Percentiles rank a stretch among this genome's conserved stretches.
Conservation (phyloP, 2,888 invertebrate genomes). For the Sarcophaga rosellei region DNA sequence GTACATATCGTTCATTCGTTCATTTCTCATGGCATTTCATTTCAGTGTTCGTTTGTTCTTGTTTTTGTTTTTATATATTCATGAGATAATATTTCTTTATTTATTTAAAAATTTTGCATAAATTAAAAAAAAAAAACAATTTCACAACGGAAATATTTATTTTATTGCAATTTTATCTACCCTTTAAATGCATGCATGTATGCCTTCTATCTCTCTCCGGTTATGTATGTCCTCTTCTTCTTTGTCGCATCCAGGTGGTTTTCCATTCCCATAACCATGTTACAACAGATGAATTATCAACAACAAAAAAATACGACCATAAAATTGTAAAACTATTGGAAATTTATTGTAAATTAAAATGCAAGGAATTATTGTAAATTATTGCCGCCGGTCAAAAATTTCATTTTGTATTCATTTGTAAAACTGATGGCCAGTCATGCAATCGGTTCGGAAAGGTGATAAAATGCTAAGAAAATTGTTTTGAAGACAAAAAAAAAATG, state of each 20-base stretch:
- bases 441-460: constrained; percentile 9
- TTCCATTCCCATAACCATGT: neutral
- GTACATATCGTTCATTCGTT: neutral
- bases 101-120: constrained; percentile 60
- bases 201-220: neutral
- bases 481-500: no score
- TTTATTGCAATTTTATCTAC: constrained; percentile 75
- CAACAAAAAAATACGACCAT: constrained; percentile 19
- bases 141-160: constrained; percentile 79
- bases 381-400: constrained; percentile 26
- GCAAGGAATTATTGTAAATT: constrained; percentile 49
- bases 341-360: constrained; percentile 64
- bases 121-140: constrained; percentile 73
- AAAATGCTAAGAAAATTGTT: neutral
- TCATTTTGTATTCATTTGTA: constrained; percentile 23
- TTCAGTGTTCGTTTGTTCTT: neutral
- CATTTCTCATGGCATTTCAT: neutral
- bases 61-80: constrained; percentile 42
- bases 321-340: constrained; percentile 58
- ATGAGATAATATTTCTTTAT: constrained; percentile 55
- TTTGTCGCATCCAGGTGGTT: constrained; percentile 38
- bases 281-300: neutral
- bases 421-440: neutral
- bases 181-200: constrained; percentile 17
- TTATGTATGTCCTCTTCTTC: neutral